These are phyloP conservation scores for Sinhomidia bicolor DNA, from an alignment of 2,888 invertebrate species.

Conservation along the genomic window DNA sequence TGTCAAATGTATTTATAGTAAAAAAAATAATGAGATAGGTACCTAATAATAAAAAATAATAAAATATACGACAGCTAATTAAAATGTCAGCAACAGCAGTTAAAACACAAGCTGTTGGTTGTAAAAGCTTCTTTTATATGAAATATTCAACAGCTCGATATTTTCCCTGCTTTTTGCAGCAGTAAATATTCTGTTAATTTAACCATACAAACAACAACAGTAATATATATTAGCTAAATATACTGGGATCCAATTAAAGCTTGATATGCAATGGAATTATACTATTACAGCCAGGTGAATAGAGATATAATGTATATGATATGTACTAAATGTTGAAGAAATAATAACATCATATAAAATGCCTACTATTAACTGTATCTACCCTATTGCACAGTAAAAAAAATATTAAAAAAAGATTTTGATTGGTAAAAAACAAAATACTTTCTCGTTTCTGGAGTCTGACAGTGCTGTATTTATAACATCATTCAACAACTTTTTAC, in stretches of 20 bases:
- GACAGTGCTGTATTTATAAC: constrained; percentile 9
- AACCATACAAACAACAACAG: not conserved
- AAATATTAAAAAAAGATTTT: constrained; percentile 35
- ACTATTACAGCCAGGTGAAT: not conserved
- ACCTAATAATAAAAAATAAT: too few species aligned
- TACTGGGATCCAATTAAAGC: constrained; percentile 48
- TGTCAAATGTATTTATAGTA: constrained; percentile 28
- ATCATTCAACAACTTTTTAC: constrained; percentile 30
- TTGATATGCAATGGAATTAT: constrained; percentile 29
- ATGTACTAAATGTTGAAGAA: not conserved
- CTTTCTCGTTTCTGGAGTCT: constrained; percentile 7
- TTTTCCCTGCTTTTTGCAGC: constrained; percentile 13
- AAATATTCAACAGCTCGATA: constrained; percentile 10
- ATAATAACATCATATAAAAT: not conserved
- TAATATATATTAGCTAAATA: constrained; percentile 7
- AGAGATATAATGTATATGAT: constrained; percentile 14
- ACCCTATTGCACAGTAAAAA: constrained; percentile 49
- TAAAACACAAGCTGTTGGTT: constrained; percentile 4
- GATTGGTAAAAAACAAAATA: constrained; percentile 26
- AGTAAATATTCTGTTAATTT: constrained; percentile 1
- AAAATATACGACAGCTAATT: not conserved
- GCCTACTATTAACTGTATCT: constrained; percentile 25
- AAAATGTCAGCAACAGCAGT: not conserved
- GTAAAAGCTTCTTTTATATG: constrained; percentile 6
- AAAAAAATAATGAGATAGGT: too few species aligned